These are phyloP conservation scores for Toxonevra muliebris DNA, from an alignment of 2,888 invertebrate species.

Conservation along the genomic window DNA sequence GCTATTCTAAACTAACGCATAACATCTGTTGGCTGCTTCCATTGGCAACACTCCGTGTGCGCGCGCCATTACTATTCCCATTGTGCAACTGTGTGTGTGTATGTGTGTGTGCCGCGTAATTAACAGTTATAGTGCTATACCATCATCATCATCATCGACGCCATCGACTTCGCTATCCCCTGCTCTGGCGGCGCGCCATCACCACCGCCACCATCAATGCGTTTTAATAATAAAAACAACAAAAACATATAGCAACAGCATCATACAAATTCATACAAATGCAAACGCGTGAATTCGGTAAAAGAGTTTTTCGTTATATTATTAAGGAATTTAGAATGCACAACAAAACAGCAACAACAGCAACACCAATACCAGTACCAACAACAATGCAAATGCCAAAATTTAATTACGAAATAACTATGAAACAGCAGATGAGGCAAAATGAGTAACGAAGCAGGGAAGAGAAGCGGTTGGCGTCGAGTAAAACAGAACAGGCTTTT, in stretches of 20 bases:
- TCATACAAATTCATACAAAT: not conserved
- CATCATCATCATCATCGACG: constrained; percentile 5
- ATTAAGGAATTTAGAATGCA: constrained; percentile 6
- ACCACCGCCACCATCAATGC: too few relatives aligned
- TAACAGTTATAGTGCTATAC: constrained; percentile 27
- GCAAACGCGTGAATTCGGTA: not conserved
- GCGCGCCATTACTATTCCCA: not conserved
- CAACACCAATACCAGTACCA: constrained; percentile 13
- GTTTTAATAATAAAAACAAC: too few relatives aligned
- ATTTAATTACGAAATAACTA: constrained; percentile 30
- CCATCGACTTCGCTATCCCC: too few relatives aligned
- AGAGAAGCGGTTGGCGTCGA: not conserved
- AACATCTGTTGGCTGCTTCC: constrained; percentile 8
- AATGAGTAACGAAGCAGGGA: not conserved
- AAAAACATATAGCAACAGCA: too few relatives aligned
- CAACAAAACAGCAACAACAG: constrained; percentile 16
- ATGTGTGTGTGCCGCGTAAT: constrained; percentile 20
- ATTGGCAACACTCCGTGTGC: not conserved
- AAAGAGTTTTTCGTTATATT: not conserved
- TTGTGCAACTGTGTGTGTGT: not conserved
- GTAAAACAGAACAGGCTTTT: constrained; percentile 1
- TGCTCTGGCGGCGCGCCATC: too few relatives aligned
- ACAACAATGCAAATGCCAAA: constrained; percentile 20
- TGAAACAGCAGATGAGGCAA: not conserved
- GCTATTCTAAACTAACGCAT: not conserved